These are phyloP conservation scores for Pomacea maculata DNA, from an alignment of 1,140 invertebrate species.

Conservation along the genomic window DNA sequence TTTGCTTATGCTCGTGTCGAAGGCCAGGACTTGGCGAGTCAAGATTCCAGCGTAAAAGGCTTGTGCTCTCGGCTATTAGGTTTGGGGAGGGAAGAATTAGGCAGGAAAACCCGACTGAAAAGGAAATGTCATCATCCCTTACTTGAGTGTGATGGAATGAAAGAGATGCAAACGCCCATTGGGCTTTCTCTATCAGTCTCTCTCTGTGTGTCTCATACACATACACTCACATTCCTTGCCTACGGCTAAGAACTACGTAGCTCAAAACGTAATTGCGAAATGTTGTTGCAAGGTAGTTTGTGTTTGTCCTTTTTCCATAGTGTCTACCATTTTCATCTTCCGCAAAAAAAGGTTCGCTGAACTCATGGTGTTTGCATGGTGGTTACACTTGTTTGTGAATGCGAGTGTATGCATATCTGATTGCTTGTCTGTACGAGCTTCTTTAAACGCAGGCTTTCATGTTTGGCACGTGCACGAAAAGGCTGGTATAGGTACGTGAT, in stretches of 20 bases:
- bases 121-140: background rate
- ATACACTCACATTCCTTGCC: background rate
- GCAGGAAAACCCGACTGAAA: background rate
- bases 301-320: too few species aligned
- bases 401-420: background rate
- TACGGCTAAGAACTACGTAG: background rate
- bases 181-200: background rate
- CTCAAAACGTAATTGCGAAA: background rate
- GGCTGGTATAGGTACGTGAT: too few species aligned
- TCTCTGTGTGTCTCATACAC: conserved; percentile 2
- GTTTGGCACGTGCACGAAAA: background rate
- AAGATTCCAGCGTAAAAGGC: too few species aligned
- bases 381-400: background rate
- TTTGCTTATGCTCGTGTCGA: background rate
- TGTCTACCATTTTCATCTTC: background rate
- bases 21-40: too few species aligned
- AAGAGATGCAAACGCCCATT: conserved; percentile 3
- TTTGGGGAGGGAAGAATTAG: background rate
- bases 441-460: background rate
- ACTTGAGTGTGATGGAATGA: background rate
- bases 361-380: background rate
- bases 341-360: background rate
- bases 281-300: too few species aligned
- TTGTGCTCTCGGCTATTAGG: too few species aligned
- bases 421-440: background rate